These are phyloP conservation scores for Macrosteles quadrilineatus DNA, from an alignment of 1,140 invertebrate species.

Conservation along the genomic window DNA sequence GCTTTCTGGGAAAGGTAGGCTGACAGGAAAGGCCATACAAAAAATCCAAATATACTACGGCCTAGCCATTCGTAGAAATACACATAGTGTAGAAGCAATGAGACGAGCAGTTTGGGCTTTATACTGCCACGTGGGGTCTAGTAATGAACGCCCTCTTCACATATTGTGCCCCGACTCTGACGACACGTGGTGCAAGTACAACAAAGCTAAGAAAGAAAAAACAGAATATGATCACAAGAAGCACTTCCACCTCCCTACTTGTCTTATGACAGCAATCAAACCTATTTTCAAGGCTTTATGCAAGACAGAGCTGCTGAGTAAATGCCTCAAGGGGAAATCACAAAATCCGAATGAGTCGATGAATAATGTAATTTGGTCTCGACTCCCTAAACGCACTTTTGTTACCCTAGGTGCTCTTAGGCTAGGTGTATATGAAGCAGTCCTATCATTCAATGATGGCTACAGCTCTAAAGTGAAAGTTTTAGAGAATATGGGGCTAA, in stretches of 20 bases:
- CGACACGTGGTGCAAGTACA: conserved; percentile 46
- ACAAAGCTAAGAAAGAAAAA: conserved; percentile 38
- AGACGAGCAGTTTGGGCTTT: conserved; percentile 28
- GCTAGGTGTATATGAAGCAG: conserved; percentile 35
- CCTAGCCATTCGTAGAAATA: conserved; percentile 36
- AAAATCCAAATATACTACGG: conserved; percentile 39
- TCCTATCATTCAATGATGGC: conserved; percentile 26
- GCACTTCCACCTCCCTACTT: conserved; percentile 9
- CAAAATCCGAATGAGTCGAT: conserved; percentile 42
- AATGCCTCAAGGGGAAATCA: conserved; percentile 35
- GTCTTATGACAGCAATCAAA: conserved; percentile 33
- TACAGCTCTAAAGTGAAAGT: conserved; percentile 17
- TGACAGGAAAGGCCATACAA: conserved; percentile 33
- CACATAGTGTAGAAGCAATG: conserved; percentile 31
- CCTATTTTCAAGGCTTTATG: conserved; percentile 39
- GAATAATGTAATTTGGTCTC: conserved; percentile 40
- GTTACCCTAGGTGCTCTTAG: conserved; percentile 34
- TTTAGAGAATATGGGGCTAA: conserved; percentile 13
- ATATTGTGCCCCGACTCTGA: conserved; percentile 41
- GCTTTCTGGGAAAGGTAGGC: conserved; percentile 28
- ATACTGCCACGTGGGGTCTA: conserved; percentile 29
- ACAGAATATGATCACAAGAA: conserved; percentile 29
- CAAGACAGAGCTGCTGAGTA: conserved; percentile 22
- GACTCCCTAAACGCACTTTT: conserved; percentile 40
- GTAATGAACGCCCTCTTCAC: conserved; percentile 31